These are phyloP conservation scores for Eubasilissa regina DNA, from an alignment of 1,140 invertebrate genomes.

Conservation along the genomic window DNA sequence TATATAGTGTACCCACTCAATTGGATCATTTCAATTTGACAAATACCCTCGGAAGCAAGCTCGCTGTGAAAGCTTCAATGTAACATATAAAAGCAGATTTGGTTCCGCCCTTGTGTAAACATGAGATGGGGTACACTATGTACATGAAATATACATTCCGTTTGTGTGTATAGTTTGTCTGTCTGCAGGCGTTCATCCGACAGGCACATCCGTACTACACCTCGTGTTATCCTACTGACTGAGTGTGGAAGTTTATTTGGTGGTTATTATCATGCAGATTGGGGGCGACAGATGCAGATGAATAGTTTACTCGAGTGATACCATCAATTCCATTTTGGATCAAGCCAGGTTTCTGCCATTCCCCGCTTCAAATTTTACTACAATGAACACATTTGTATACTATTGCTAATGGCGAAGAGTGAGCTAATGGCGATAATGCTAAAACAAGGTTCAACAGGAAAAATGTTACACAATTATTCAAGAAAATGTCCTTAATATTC, in stretches of 20 bases:
- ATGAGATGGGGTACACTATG: conserved; percentile 17
- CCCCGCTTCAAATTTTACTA: conserved; percentile 50
- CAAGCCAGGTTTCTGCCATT: conserved; percentile 30
- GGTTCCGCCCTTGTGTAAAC: neutral
- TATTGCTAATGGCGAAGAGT: conserved; percentile 59
- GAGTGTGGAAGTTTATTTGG: neutral
- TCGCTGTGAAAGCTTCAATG: neutral
- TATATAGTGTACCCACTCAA: conserved; percentile 50
- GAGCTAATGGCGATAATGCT: conserved; percentile 55
- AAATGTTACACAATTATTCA: too few species aligned
- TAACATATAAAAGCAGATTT: neutral
- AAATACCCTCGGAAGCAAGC: conserved; percentile 6
- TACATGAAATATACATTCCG: conserved; percentile 29
- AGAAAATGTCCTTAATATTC: conserved; percentile 2
- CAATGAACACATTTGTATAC: conserved; percentile 61
- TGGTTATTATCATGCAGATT: neutral
- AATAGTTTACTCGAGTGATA: neutral
- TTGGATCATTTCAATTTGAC: too few species aligned
- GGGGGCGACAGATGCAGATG: neutral
- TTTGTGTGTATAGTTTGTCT: neutral
- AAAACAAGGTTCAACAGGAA: conserved; percentile 28
- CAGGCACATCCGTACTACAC: too few species aligned
- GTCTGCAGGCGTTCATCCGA: neutral
- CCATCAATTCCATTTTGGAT: conserved; percentile 1
- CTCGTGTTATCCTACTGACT: too few species aligned